phyloP scores from a whole-genome alignment of 1,140 invertebrate genomes.

The Pissodes strobi region DNA sequence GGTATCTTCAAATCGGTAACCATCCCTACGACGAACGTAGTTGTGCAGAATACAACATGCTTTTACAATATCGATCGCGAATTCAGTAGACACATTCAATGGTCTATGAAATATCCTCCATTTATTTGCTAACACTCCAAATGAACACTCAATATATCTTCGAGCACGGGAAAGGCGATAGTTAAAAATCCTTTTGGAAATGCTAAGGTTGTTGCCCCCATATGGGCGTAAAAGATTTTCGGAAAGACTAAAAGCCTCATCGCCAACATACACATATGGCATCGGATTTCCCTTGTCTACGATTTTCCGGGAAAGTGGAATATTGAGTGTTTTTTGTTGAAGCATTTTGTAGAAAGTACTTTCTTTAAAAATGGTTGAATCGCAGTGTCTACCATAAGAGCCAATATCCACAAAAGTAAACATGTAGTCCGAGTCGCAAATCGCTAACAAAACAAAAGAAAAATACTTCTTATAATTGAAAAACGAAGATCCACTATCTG shows the following conservation, averaged over 20 bases:
- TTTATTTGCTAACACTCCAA: conserved; percentile 50
- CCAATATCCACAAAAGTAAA: conserved; percentile 56
- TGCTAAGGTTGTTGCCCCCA: conserved; percentile 46
- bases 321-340: not conserved
- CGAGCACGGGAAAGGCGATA: conserved; percentile 55
- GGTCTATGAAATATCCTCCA: conserved; percentile 54
- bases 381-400: conserved; percentile 55
- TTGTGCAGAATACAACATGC: conserved; percentile 54
- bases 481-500: conserved; percentile 7
- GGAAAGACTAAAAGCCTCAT: conserved; percentile 53
- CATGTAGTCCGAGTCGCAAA: conserved; percentile 52
- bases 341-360: too few relatives aligned
- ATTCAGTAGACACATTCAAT: conserved; percentile 46
- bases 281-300: conserved; percentile 17
- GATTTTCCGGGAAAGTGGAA: not conserved
- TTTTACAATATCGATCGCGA: conserved; percentile 48
- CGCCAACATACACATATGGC: conserved; percentile 45
- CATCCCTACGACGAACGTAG: conserved; percentile 51
- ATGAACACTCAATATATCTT: conserved; percentile 56
- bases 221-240: conserved; percentile 53
- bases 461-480: conserved; percentile 51
- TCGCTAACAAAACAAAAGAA: conserved; percentile 55
- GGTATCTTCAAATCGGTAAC: conserved; percentile 50
- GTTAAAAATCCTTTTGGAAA: conserved; percentile 56
- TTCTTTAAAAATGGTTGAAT: conserved; percentile 49